Base-by-base conservation (phyloP, 1,140 invertebrate genomes). In the Spodoptera frugiperda region DNA sequence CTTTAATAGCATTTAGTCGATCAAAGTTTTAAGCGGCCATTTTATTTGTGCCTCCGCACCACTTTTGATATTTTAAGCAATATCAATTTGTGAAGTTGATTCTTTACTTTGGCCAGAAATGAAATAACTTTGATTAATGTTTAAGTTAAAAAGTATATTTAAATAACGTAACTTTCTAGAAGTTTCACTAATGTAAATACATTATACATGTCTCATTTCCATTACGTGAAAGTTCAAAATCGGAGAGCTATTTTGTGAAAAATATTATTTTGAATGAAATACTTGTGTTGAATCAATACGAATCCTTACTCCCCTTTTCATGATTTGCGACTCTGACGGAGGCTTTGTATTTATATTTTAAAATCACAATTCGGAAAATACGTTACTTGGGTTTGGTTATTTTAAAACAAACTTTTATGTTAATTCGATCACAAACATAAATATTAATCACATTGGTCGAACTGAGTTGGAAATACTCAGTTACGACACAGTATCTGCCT, bases 141-240 rank as follows among this genome's bases (percentile, higher is more conserved):
- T 61, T 19, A 39, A 9, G 25, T 44, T 61, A 17, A 61, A 44
- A 44, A 44, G n/a, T 44, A 17, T 11, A 61, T 61, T 61, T 61
- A 33, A 44, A 61, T 61, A 44, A 61, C 33, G 39, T 11, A 61
- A 61, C 57, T 61, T 61, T 61, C 33, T 61, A 61, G n/a, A n/a
- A 44, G 33, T 61, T 61, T 44, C 57, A 44, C 57, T 44, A 19
- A 44, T 61, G 15, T 61, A 61, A 61, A 61, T 61, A 61, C 33
- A 61, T 44, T 39, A 61, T 30, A 61, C 15, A 9, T 17, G n/a
- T n/a, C 25, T 61, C 15, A 61, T 61, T 61, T 61, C 30, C 57
- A 61, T 44, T 17, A 61, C n/a, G 10, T 44, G 57, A 61, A 61
- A 61, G 57, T 61, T 30, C 30, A n/a, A 14, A 21, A 55, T 10